These are phyloP conservation scores for Drosophila kanekoi DNA, from an alignment of 2,888 invertebrate species.

Conservation along the genomic window DNA sequence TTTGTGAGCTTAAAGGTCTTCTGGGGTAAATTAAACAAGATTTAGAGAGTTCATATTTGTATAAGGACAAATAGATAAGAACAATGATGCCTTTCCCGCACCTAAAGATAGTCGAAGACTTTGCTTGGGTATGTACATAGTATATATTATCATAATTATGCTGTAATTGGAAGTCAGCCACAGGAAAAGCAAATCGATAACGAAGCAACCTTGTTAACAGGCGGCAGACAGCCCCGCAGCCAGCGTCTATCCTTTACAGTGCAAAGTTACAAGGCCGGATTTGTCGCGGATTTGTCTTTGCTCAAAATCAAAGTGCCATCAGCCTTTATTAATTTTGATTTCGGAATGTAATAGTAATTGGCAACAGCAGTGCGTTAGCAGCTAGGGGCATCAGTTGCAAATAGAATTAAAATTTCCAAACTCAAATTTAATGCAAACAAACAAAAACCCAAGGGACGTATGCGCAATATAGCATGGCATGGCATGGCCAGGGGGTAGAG, in stretches of 20 bases:
- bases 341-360: slow-evolving; percentile 8
- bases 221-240: slow-evolving; percentile 1
- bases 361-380: slow-evolving; percentile 8
- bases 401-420: slow-evolving; percentile 46
- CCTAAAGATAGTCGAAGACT: no score
- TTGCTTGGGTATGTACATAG: no score
- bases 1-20: no score
- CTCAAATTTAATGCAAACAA: slow-evolving; percentile 19
- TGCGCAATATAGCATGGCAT: slow-evolving; percentile 11
- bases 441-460: slow-evolving; percentile 6
- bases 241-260: background rate
- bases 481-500: background rate
- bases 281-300: slow-evolving; percentile 35
- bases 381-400: slow-evolving; percentile 36
- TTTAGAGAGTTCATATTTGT: no score
- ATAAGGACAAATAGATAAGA: no score
- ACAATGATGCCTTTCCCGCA: no score
- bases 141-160: background rate
- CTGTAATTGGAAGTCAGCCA: slow-evolving; percentile 14
- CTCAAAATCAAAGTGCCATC: slow-evolving; percentile 33
- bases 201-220: slow-evolving; percentile 30
- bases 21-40: no score
- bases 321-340: slow-evolving; percentile 39
- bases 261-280: slow-evolving; percentile 44
- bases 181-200: slow-evolving; percentile 26